These are phyloP conservation scores for Lapara coniferarum DNA, from an alignment of 2,888 invertebrate genomes.

Conservation along the genomic window DNA sequence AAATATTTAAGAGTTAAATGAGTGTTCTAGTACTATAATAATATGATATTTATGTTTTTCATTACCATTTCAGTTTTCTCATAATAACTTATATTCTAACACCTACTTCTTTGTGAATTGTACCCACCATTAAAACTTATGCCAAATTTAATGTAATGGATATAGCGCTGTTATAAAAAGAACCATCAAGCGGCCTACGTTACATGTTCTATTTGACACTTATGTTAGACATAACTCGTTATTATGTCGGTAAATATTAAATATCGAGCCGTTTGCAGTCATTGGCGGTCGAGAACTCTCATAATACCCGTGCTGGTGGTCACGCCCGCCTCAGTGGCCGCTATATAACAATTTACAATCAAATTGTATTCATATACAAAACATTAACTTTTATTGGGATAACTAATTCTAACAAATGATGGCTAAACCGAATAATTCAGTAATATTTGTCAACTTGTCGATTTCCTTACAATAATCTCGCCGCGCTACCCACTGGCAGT, in stretches of 20 bases:
- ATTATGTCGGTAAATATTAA: conserved; percentile 60
- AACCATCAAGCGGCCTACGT: conserved; percentile 30
- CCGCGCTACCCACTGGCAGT: neutral
- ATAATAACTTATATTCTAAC: neutral
- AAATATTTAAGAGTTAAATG: too few relatives aligned
- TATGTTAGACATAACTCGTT: conserved; percentile 61
- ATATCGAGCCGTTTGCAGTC: conserved; percentile 57
- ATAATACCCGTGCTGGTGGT: conserved; percentile 55
- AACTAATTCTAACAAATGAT: conserved; percentile 52
- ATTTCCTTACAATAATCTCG: conserved; percentile 12
- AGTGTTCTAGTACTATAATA: too few relatives aligned
- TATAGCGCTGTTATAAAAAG: conserved; percentile 1
- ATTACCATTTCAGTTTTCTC: too few relatives aligned
- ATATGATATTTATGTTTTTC: too few relatives aligned
- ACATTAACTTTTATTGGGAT: conserved; percentile 35
- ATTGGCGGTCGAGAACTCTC: conserved; percentile 46
- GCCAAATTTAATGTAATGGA: conserved; percentile 2
- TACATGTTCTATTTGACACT: conserved; percentile 50
- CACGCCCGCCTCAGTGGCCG: conserved; percentile 44
- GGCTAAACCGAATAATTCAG: conserved; percentile 34
- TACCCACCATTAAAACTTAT: conserved; percentile 1
- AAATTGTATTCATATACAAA: conserved; percentile 42
- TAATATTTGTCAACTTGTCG: neutral
- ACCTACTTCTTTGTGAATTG: neutral
- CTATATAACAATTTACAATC: conserved; percentile 57